Base-by-base conservation (phyloP, 2,113 vertebrate genomes). In the Phalacrocorax brasilianus region DNA sequence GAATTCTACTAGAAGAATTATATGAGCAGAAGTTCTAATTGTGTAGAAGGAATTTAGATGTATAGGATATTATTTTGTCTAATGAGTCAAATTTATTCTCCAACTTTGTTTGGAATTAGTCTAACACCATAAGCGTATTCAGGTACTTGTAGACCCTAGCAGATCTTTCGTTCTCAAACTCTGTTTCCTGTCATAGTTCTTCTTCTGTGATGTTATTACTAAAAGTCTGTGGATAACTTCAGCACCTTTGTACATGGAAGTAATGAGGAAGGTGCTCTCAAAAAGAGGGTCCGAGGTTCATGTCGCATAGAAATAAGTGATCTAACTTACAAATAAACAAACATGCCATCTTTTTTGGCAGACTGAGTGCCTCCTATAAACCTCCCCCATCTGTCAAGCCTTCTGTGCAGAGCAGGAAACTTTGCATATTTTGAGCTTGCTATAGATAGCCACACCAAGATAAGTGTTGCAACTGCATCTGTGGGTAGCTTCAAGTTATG, bases 321-420 rank as follows among this genome's bases (percentile, higher is more conserved):
- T 91, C 47, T 74, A 63, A 96, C 92, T 80, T 77, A 63, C 76
- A 84, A 14, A 53, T 80, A 72, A 84, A 68, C 62, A 87, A 82
- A 92, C 1, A 3, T 71, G 88, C 76, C 11, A 11, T 84, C 50
- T 71, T 71, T 77, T 71, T 23, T 93, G 91, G 83, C 91, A 96
- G 91, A 47, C 89, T 81, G 72, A 30, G 63, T 92, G 91, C 92
- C 65, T 91, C 66, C 65, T 68, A 6, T 49, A 84, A 91, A 84
- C n/a, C 61, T 93, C 63, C 27, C 80, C 79, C 72, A 71, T 93
- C 94, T 95, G 86, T 95, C 68, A 91, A 70, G 55, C 83, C 79
- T 83, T 96, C 92, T 95, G 94, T 92, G 80, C 91, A 91, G 84
- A 74, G 83, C 63, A 89, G 86, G 61, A 84, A 95, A 71, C 80